Evolutionary conservation across 2,888 invertebrate species (phyloP), one percentile per base, ranked within the genome.

Genomic region (Tryphoninae sp.): DNA sequence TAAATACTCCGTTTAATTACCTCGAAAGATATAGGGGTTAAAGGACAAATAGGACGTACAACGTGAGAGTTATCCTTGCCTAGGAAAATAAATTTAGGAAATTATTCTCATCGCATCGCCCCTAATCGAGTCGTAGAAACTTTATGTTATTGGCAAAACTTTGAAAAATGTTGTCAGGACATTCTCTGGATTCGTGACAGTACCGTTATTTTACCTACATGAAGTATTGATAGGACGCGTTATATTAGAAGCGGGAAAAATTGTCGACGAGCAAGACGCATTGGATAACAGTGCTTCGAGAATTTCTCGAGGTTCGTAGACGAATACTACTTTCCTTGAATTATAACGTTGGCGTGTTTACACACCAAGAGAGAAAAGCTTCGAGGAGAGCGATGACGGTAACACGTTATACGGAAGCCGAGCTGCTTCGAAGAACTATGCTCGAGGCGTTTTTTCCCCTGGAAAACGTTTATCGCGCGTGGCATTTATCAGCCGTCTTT

Each of bases 341-440:
- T 75, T 75, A 75, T 75, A 75, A 75, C 67, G 23, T 64, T 13
- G 59, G 49, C 26, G 75, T 75, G 75, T 75, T 75, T 67, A 75
- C 75, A 67, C 59, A 49, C 33, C 67, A 26, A 40, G 74, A 74
- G 65, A 55, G 74, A 74, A 74, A 74, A 74, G 2, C 13, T 4
- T 53, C 74, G 55, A 45, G 45, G 9, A 67, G 75, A 75, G 49
- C 59, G 59, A 75, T 75, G 75, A 75, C 75, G 67, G 7, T 45
- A 19, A 23, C 2, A 67, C 23, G 62, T 75, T 67, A 67, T 58
- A 33, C 22, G 33, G 42, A 22, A 33, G 58, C 67, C 45, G 23
- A n/a, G 2, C 13, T 45, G 45, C 45, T 45, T 45, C 13, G 23
- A 45, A 51, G 49, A 59, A 67, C 9, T 67, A 67, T 22, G 55